phyloP scores from a whole-genome alignment of 2,888 invertebrate species.

The Cheilosia variabilis region DNA sequence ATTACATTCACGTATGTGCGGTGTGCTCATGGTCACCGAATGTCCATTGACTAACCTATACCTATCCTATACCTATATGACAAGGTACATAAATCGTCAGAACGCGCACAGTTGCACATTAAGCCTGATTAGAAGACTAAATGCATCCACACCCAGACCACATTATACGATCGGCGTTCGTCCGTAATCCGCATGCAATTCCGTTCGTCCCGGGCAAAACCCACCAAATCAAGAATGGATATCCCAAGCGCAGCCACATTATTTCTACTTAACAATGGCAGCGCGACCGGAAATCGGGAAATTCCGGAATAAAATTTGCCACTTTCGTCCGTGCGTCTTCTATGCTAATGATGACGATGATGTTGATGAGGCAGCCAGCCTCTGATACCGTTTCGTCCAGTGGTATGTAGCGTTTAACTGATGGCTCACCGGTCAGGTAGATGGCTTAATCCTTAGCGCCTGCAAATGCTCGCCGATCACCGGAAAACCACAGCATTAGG shows the following conservation, averaged over 20 bases:
- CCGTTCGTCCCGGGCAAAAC: constrained; percentile 19
- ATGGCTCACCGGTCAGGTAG: constrained; percentile 8
- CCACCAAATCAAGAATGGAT: constrained; percentile 48
- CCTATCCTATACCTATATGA: background rate
- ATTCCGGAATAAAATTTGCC: constrained; percentile 43
- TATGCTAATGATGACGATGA: constrained; percentile 59
- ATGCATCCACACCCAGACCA: constrained; percentile 31
- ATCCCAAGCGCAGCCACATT: constrained; percentile 25
- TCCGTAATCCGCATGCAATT: constrained; percentile 60
- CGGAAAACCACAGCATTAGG: constrained; percentile 65
- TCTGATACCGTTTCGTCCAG: constrained; percentile 28
- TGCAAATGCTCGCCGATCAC: constrained; percentile 23
- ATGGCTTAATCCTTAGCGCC: constrained; percentile 54
- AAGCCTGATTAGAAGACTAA: constrained; percentile 56
- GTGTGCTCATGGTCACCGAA: background rate
- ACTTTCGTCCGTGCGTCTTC: constrained; percentile 2
- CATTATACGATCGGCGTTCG: constrained; percentile 13
- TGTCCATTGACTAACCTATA: background rate
- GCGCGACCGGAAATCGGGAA: constrained; percentile 66
- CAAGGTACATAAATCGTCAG: constrained; percentile 2
- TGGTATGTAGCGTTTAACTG: background rate
- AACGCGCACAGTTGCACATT: constrained; percentile 10
- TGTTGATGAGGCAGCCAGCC: constrained; percentile 51
- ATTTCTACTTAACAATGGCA: background rate
- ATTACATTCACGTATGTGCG: background rate